A percentile compares a stretch with the other conserved stretches of the same genome.
These are phyloP conservation scores for Scomber japonicus DNA, from an alignment of 2,113 vertebrate species.

Conservation along the genomic window DNA sequence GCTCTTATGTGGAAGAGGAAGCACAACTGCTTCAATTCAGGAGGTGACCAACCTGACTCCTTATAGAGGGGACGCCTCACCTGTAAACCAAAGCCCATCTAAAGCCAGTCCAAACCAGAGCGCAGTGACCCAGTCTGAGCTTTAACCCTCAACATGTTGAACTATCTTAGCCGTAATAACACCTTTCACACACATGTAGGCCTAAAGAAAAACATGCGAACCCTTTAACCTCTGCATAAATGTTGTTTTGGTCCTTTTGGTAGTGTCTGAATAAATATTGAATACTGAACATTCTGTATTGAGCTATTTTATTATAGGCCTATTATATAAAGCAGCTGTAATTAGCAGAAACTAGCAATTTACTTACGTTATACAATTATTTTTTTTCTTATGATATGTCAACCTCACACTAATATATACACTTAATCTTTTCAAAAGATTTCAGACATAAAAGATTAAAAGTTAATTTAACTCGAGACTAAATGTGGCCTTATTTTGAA, in stretches of 20 bases:
- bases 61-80: too few species aligned
- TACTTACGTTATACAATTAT: not conserved
- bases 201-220: not conserved
- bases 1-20: too few species aligned
- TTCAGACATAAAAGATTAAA: not conserved
- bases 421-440: not conserved
- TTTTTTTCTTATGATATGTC: not conserved
- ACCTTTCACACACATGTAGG: not conserved
- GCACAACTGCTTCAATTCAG: too few species aligned
- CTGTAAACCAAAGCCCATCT: too few species aligned
- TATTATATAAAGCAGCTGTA: not conserved
- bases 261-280: not conserved
- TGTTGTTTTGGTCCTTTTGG: not conserved
- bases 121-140: too few species aligned
- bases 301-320: not conserved
- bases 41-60: too few species aligned
- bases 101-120: too few species aligned
- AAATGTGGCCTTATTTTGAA: not conserved
- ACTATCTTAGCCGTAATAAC: too few species aligned
- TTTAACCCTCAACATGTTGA: too few species aligned
- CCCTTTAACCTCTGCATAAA: too few species aligned
- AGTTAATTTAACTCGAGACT: not conserved
- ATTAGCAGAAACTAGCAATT: not conserved
- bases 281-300: not conserved
- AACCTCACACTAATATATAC: not conserved